A percentile compares a stretch with the other conserved stretches of the same genome.
These are phyloP conservation scores for Celastrina argiolus DNA, from an alignment of 2,888 invertebrate genomes.

Conservation along the genomic window DNA sequence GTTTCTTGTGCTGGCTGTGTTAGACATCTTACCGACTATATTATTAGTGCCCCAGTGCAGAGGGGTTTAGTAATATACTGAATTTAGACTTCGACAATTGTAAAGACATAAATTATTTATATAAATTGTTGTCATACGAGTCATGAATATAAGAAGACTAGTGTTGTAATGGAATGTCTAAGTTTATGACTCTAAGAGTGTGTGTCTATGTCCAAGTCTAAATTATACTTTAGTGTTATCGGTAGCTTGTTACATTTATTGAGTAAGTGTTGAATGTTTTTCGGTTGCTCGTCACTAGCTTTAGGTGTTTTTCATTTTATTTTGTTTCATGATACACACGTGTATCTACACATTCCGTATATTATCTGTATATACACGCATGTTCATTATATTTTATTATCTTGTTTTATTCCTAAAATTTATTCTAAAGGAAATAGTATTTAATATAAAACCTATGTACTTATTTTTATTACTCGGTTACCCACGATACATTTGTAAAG, in stretches of 20 bases:
- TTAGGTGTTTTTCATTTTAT: not conserved
- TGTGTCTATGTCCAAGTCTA: not conserved
- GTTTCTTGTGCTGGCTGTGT: not conserved
- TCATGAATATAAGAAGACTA: not conserved
- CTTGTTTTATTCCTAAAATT: not conserved
- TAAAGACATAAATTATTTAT: not conserved
- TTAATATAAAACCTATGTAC: not conserved
- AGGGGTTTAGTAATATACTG: not conserved
- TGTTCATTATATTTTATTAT: conserved; percentile 1
- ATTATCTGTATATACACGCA: conserved; percentile 8
- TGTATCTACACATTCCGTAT: not conserved
- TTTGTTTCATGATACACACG: not conserved
- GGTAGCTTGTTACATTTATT: not conserved
- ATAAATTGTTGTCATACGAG: not conserved
- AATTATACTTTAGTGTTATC: not conserved
- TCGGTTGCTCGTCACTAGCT: conserved; percentile 12
- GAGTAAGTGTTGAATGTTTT: not conserved
- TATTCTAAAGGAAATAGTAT: not conserved
- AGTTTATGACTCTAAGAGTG: not conserved
- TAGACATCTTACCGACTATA: not conserved
- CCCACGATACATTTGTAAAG: not conserved
- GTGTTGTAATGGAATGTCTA: not conserved
- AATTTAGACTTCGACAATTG: not conserved
- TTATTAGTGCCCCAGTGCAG: not conserved
- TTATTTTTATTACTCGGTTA: conserved; percentile 1